phyloP scores from a whole-genome alignment of 2,888 invertebrate genomes.

The Macrophya annulata region DNA sequence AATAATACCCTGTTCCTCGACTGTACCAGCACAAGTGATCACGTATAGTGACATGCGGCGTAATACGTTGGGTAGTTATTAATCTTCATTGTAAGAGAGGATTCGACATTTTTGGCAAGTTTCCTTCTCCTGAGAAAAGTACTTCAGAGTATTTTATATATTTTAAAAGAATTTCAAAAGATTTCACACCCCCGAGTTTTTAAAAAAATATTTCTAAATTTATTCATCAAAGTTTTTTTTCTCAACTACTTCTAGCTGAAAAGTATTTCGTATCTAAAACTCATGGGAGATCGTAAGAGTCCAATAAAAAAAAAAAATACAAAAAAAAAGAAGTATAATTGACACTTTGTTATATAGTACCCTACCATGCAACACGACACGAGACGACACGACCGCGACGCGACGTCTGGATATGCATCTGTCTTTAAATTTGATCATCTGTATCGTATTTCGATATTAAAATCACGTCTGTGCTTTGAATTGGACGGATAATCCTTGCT shows the following conservation, averaged over 20 bases:
- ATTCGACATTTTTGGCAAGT: not conserved
- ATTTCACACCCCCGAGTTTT: not conserved
- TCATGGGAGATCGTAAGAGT: not conserved
- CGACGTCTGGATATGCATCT: not conserved
- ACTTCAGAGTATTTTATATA: not conserved
- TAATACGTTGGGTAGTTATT: not conserved
- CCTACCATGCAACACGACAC: not conserved
- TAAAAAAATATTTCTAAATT: not conserved
- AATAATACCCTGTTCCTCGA: not conserved
- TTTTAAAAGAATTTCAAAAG: not conserved
- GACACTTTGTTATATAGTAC: not conserved
- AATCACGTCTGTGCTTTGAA: not conserved
- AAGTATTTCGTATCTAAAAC: not conserved
- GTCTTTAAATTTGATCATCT: not conserved
- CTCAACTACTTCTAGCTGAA: not conserved
- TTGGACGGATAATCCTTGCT: not conserved
- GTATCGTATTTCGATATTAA: not conserved
- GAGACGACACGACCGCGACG: too few relatives aligned
- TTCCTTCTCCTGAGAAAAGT: too few relatives aligned
- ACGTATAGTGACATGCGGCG: not conserved
- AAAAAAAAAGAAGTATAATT: too few relatives aligned
- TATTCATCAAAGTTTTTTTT: not conserved
- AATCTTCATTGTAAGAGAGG: not conserved
- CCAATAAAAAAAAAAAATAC: not conserved
- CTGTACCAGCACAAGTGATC: not conserved